These are phyloP conservation scores for Enteromius argenteus DNA, from an alignment of 2,797 vertebrate species.

Conservation along the genomic window DNA sequence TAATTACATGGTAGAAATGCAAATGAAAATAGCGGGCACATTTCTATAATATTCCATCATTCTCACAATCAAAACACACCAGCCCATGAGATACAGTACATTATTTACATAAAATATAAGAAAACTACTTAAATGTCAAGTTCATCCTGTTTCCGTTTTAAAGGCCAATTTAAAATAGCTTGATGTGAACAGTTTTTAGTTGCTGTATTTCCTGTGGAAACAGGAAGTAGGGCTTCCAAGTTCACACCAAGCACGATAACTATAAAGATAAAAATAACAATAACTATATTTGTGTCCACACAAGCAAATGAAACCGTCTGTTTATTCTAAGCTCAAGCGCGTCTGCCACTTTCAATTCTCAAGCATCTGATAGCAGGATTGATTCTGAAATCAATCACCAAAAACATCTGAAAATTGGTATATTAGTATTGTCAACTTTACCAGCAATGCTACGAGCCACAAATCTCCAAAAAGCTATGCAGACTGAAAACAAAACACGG, in stretches of 20 bases:
- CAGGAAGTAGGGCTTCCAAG: background rate
- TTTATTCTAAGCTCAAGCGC: too few species aligned
- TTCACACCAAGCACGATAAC: too few species aligned
- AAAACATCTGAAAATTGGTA: background rate
- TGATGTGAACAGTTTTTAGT: background rate
- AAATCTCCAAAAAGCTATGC: background rate
- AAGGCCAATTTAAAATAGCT: background rate
- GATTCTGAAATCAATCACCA: background rate
- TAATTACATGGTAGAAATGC: constrained; percentile 4
- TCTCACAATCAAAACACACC: background rate
- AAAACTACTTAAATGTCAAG: background rate
- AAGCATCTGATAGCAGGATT: too few species aligned
- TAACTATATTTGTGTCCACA: too few species aligned
- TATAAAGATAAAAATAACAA: too few species aligned
- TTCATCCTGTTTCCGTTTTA: background rate
- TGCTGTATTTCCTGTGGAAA: background rate
- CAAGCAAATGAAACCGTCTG: too few species aligned
- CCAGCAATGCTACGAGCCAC: background rate
- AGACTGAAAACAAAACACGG: background rate
- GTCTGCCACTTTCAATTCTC: too few species aligned
- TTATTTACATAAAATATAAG: background rate
- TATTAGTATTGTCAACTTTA: background rate
- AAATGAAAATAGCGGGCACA: background rate
- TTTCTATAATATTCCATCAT: background rate
- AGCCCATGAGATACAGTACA: background rate